Percentiles rank a stretch among this genome's conserved stretches.
Conservation (phyloP, 35 echinoderm and acorn worm species). For the Amphiura filiformis region DNA sequence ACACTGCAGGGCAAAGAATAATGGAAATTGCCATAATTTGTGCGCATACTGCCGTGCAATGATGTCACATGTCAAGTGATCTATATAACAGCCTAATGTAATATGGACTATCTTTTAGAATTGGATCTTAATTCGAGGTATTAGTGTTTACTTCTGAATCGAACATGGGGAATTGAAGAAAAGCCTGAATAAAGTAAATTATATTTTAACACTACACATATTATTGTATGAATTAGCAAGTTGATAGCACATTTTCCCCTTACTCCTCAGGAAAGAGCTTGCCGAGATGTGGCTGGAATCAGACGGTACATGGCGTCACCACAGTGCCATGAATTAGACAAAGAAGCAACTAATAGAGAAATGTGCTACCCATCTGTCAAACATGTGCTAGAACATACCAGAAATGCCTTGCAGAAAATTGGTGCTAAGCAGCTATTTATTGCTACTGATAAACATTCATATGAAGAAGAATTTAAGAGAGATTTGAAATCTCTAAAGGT, state of each 20-base stretch:
- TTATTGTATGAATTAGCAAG: no score
- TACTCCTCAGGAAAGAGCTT: constrained; percentile 50
- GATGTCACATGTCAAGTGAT: no score
- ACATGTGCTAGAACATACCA: constrained; percentile 47
- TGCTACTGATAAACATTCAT: constrained; percentile 84
- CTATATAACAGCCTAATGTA: no score
- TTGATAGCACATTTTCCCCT: neutral
- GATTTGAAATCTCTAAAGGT: constrained; percentile 53
- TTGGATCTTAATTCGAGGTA: no score
- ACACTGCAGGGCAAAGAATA: no score
- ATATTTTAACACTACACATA: no score
- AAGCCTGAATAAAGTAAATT: no score
- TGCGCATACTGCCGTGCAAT: no score
- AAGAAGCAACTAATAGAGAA: constrained; percentile 22
- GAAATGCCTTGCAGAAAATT: constrained; percentile 47
- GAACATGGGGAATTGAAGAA: no score
- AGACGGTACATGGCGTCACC: constrained; percentile 78
- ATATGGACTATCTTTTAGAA: no score
- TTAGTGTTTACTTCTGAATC: no score
- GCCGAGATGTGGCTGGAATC: constrained; percentile 45
- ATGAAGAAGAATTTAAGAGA: constrained; percentile 47
- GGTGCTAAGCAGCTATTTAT: constrained; percentile 85
- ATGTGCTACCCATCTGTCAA: constrained; percentile 70
- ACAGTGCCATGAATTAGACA: constrained; percentile 52
- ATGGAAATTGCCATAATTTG: no score